A percentile compares a stretch with the other conserved stretches of the same genome.
Conservation (phyloP, 2,797 vertebrate species). For the Allobates femoralis region DNA sequence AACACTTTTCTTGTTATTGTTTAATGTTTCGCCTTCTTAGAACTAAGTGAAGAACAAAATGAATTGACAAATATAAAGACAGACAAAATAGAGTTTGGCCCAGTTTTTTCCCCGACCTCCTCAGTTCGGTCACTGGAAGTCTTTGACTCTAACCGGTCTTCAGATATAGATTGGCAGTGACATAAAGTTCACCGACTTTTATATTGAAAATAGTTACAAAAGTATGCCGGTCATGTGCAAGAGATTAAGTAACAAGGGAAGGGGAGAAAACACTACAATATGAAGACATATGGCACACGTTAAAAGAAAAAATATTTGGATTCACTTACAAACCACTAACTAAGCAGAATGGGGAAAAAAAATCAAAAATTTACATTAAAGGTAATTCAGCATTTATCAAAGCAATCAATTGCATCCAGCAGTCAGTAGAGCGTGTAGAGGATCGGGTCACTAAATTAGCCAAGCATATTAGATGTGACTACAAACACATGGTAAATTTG, state of each 20-base stretch:
- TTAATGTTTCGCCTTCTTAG: not conserved
- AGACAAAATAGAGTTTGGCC: not conserved
- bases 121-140: slow-evolving; percentile 18
- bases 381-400: slow-evolving; percentile 9
- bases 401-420: not conserved
- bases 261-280: slow-evolving; percentile 20
- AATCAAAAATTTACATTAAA: slow-evolving; percentile 10
- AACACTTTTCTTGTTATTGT: not conserved
- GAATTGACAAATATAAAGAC: not conserved
- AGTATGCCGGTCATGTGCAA: slow-evolving; percentile 59
- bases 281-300: slow-evolving; percentile 53
- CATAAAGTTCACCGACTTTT: slow-evolving; percentile 41
- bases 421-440: slow-evolving; percentile 4
- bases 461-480: slow-evolving; percentile 1
- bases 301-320: slow-evolving; percentile 51
- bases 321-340: slow-evolving; percentile 38
- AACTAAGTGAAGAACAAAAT: slow-evolving; percentile 15
- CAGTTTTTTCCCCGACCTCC: slow-evolving; percentile 24
- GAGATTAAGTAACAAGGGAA: slow-evolving; percentile 53
- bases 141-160: not conserved
- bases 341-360: slow-evolving; percentile 13
- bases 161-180: slow-evolving; percentile 36
- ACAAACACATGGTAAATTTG: not conserved
- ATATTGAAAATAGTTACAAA: slow-evolving; percentile 49
- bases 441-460: not conserved